Conservation (phyloP, 2,797 vertebrate species). For the Micrastur ruficollis region DNA sequence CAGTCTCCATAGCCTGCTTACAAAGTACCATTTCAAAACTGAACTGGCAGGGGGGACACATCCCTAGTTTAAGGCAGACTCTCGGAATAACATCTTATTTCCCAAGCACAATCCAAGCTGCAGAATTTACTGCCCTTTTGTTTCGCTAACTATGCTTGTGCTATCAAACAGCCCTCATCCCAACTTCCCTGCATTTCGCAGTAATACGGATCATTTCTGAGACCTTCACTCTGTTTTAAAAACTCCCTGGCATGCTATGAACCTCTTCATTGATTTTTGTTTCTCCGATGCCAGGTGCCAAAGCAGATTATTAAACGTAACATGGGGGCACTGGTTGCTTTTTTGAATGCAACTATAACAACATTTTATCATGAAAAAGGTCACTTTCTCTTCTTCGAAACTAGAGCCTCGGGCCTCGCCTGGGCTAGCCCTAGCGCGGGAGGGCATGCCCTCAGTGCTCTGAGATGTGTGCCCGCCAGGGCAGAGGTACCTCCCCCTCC, state of each 20-base stretch:
- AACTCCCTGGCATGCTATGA: neutral
- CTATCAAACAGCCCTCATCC: too few species aligned
- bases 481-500: neutral
- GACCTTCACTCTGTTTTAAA: neutral
- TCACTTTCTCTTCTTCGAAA: neutral
- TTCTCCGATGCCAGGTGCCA: neutral
- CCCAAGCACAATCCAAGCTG: neutral
- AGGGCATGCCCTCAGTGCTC: rapidly evolving
- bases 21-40: too few species aligned
- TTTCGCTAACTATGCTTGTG: neutral
- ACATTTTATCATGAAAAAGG: neutral
- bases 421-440: neutral
- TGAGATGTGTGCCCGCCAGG: rapidly evolving
- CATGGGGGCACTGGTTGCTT: rapidly evolving
- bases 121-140: neutral
- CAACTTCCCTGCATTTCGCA: neutral
- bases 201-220: neutral
- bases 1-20: rapidly evolving
- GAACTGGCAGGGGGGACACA: rapidly evolving
- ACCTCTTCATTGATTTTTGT: neutral
- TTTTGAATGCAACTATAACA: too few species aligned
- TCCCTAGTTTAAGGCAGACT: neutral
- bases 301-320: neutral
- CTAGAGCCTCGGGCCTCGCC: rapidly evolving
- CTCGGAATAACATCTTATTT: neutral